These are phyloP conservation scores for Aviceda cuculoides DNA, from an alignment of 2,797 vertebrate genomes.

Conservation along the genomic window DNA sequence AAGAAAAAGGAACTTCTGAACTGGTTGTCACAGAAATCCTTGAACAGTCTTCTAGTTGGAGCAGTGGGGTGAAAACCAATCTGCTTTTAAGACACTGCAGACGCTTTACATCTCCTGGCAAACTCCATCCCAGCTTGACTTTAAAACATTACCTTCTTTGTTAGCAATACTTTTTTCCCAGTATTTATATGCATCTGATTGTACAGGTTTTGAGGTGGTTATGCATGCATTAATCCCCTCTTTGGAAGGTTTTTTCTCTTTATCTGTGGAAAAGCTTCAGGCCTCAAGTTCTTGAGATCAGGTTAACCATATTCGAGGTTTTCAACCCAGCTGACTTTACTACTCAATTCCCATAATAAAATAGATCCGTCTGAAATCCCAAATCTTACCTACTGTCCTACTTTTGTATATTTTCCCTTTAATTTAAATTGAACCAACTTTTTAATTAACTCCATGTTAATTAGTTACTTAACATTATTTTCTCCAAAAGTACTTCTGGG, in stretches of 20 bases:
- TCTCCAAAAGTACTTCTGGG: not conserved
- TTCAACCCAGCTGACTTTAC: not conserved
- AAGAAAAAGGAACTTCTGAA: not conserved
- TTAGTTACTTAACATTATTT: conserved; percentile 22
- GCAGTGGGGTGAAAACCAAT: not conserved
- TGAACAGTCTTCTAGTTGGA: not conserved
- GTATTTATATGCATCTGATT: not conserved
- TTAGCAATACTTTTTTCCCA: not conserved
- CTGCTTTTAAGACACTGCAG: not conserved
- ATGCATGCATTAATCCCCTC: not conserved
- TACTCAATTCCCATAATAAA: not conserved
- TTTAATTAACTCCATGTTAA: conserved; percentile 30
- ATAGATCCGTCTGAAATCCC: not conserved
- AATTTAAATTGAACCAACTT: conserved; percentile 12
- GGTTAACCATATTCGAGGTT: not conserved
- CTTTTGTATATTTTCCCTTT: not conserved
- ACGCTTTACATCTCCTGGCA: not conserved
- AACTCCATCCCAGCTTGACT: not conserved
- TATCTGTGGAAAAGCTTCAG: not conserved
- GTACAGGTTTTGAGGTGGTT: not conserved
- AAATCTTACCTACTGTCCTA: not conserved
- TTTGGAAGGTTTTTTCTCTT: not conserved
- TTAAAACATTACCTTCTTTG: not conserved
- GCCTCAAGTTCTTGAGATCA: not conserved
- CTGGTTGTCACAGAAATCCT: not conserved